These are phyloP conservation scores for Daktulosphaira vitifoliae DNA, from an alignment of 1,140 invertebrate genomes.

Conservation along the genomic window DNA sequence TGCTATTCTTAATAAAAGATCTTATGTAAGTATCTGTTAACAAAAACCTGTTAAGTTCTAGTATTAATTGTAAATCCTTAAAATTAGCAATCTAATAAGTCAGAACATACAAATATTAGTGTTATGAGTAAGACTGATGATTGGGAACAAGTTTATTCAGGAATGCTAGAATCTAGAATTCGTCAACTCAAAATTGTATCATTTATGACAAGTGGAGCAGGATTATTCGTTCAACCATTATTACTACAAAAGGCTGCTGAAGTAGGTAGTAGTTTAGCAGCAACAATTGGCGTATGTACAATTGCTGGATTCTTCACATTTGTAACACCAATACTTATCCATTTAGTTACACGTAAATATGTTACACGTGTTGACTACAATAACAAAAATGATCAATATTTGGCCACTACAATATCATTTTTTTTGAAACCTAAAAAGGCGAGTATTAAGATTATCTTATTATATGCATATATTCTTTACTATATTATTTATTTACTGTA, in stretches of 20 bases:
- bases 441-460: too few relatives aligned
- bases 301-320: constrained; percentile 71
- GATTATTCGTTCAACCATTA: constrained; percentile 62
- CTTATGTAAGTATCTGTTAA: too few relatives aligned
- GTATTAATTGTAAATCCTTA: too few relatives aligned
- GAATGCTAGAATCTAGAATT: background rate
- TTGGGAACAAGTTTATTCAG: constrained; percentile 6
- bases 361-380: constrained; percentile 67
- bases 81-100: too few relatives aligned
- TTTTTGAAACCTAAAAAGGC: constrained; percentile 21
- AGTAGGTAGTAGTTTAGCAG: constrained; percentile 47
- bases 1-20: too few relatives aligned
- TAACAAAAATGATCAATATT: constrained; percentile 53
- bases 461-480: too few relatives aligned
- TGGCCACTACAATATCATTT: constrained; percentile 49
- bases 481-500: too few relatives aligned
- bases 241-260: constrained; percentile 53
- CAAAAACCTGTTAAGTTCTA: too few relatives aligned
- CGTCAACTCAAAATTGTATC: constrained; percentile 65
- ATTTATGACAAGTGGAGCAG: constrained; percentile 58
- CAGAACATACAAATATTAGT: too few relatives aligned
- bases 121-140: too few relatives aligned
- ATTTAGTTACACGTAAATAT: constrained; percentile 77
- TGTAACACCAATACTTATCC: constrained; percentile 69
- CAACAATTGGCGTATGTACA: constrained; percentile 53